Base-by-base conservation (phyloP, 1,140 invertebrate genomes). In the Hydropsyche tenuis region DNA sequence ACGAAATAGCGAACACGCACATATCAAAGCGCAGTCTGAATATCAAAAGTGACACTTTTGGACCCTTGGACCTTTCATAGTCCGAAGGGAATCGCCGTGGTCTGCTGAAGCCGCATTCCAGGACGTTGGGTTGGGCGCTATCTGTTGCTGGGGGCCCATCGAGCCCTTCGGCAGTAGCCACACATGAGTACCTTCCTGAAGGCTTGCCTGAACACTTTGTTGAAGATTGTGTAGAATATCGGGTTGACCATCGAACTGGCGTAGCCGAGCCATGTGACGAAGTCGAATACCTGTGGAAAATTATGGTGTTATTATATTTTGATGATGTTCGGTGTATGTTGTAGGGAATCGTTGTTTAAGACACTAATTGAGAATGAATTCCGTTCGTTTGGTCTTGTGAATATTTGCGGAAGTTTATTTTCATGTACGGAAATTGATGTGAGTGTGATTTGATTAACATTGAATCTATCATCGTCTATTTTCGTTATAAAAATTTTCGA, bases 191-290 rank as follows among this genome's bases (percentile, higher is more conserved):
- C 93, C 80, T 94, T 93, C 78, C 94, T 92, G 82, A 97, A 97
- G 0, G 95, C 93, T 80, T 96, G 91, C 45, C 95, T 85, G 82
- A 97, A 97, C 43, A 95, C 92, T 81, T 95, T 94, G 84, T 97
- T 97, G 84, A 97, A 97, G 73, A 96, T 94, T 1, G 95, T 97
- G 81, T 97, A 97, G 83, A 96, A 96, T 75, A 96, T 94, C 0
- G 95, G 95, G 85, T 97, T 97, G 11, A 97, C 93, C 90, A 95
- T 95, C 1, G 94, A 96, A 78, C 93, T 96, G 30, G 94, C 91
- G 82, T 96, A 97, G 45, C 96, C 96, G 37, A 97, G 84, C 96
- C 95, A 97, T 14, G 93, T 92, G 20, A 93, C 92, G 53, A 94
- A 89, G 80, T 95, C 91, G 78, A 96, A 93, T 27, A 96, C 76